Base-by-base conservation (phyloP, 2,888 invertebrate genomes). In the Drosophila siamana region DNA sequence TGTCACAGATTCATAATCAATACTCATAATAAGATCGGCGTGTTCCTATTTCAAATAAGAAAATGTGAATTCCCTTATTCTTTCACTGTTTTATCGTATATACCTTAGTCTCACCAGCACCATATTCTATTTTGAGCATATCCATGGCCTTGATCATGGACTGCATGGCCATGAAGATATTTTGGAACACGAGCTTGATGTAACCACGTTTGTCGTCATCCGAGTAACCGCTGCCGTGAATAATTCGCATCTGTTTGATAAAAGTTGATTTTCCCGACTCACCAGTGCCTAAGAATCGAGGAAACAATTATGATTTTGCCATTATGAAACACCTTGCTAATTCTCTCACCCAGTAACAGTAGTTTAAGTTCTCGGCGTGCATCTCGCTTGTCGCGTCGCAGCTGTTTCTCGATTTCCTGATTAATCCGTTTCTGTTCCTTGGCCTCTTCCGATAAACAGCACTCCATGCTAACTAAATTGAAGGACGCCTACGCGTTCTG, bases 391-490 rank as follows among this genome's bases (percentile, higher is more conserved):
- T 99, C 99, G 94, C 98, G 97, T 92, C 98, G 96, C 92, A 99
- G 95, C 94, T 99, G 99, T 93, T 98, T 96, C 94, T 99, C 99
- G 93, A 99, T 99, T 95, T 99, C 99, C 94, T 99, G 98, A 94
- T 99, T 99, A 94, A 99, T 99, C 93, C 99, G 96, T 95, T 99
- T 99, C 94, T 99, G 99, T 95, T 99, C 99, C 95, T 99, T 98
- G 94, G 99, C 99, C 95, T 99, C 99, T 94, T 99, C 99, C 93
- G 98, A 98, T 94, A 99, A 96, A 95, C 99, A 99, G 96, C 99
- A 99, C 96, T 99, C 98, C 99, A 99, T 99, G 85, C 86, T 92
- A 90, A 89, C 85, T 86, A 72, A 78, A 77, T 90, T 84, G 83
- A 60, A 84, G 71, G 78, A 88, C 76, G 85, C 86, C 88, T 79